Evolutionary conservation across 2,797 vertebrate species (phyloP).

Genomic region (Parauchenoglanis ngamensis): DNA sequence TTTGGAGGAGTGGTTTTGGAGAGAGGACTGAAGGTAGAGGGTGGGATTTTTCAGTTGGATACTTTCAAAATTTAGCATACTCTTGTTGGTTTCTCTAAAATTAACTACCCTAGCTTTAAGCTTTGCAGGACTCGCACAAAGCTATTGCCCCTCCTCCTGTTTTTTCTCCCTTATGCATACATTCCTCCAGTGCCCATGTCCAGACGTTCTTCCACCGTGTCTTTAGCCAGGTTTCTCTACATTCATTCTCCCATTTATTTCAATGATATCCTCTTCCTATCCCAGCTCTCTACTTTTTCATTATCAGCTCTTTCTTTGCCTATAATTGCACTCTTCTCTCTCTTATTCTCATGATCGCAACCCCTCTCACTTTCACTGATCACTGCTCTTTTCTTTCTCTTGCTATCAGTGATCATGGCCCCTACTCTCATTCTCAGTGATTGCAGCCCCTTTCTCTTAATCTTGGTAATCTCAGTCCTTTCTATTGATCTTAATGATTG

Average conservation of each 20-base stretch:
- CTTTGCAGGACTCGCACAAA: background rate
- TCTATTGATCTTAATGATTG: slow-evolving; percentile 1
- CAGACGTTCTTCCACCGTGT: background rate
- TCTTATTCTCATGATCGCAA: background rate
- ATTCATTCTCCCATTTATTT: background rate
- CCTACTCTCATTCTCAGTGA: background rate
- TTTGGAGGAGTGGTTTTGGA: too few relatives aligned
- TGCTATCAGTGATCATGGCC: background rate
- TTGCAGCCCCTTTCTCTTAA: background rate
- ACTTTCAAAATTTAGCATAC: too few relatives aligned
- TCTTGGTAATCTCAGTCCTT: background rate
- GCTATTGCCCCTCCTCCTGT: background rate
- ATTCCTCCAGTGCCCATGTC: background rate
- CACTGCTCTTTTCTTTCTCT: background rate
- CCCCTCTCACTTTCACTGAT: background rate
- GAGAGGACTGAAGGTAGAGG: too few relatives aligned
- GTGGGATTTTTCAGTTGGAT: too few relatives aligned
- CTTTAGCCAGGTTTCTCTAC: background rate
- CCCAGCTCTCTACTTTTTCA: background rate
- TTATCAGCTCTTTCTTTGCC: background rate
- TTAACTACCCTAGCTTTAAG: background rate
- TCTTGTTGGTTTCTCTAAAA: too few relatives aligned
- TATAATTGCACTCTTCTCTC: background rate
- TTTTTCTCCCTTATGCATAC: background rate
- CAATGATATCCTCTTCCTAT: background rate